phyloP scores from a whole-genome alignment of 2,797 vertebrate genomes.

The Phataginus tetradactyla region DNA sequence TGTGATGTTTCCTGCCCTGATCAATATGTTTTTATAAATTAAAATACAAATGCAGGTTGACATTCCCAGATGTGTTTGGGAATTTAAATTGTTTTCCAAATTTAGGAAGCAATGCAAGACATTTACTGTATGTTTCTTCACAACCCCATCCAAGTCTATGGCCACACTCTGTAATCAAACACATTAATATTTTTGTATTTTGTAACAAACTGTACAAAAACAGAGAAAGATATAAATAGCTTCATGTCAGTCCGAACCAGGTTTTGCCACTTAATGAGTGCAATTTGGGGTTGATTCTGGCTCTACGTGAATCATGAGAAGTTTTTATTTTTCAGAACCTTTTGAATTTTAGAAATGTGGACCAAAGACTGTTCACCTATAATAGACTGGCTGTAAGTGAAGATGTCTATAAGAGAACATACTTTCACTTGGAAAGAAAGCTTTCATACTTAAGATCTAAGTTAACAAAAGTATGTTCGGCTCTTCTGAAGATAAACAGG shows the following conservation, averaged over 20 bases:
- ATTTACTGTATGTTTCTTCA: not conserved
- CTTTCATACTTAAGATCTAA: not conserved
- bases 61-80: not conserved
- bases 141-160: not conserved
- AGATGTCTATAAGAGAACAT: not conserved
- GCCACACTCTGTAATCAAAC: not conserved
- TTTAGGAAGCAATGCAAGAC: not conserved
- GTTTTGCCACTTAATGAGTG: not conserved
- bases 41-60: not conserved
- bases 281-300: not conserved
- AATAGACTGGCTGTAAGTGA: not conserved
- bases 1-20: not conserved
- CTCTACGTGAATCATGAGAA: not conserved
- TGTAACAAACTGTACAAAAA: not conserved
- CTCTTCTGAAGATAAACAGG: not conserved
- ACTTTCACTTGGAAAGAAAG: not conserved
- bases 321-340: not conserved
- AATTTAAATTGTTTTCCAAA: not conserved
- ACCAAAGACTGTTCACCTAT: not conserved
- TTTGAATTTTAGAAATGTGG: not conserved
- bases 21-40: not conserved
- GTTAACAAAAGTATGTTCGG: not conserved
- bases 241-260: not conserved
- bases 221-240: not conserved
- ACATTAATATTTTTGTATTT: not conserved